Conservation (phyloP, 2,888 invertebrate species). For the Tryphoninae sp. region DNA sequence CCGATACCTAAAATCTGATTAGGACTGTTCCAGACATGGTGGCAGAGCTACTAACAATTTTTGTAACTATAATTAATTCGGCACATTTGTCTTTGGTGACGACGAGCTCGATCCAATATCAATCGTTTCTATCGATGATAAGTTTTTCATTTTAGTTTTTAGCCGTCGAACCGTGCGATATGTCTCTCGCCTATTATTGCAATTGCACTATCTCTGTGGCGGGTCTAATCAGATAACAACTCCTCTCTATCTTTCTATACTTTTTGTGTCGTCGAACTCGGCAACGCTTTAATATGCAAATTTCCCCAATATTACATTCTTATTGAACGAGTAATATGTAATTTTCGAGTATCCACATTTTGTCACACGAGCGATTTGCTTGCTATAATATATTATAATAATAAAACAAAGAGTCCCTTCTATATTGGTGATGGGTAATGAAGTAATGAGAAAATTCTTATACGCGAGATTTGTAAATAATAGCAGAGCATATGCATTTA, state of each 20-base stretch:
- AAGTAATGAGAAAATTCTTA: constrained; percentile 28
- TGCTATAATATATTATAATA: not conserved
- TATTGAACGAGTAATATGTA: too few relatives aligned
- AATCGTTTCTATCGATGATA: constrained; percentile 52
- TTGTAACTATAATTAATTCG: constrained; percentile 36
- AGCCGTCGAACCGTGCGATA: constrained; percentile 39
- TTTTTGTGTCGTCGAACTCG: constrained; percentile 7
- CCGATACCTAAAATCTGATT: constrained; percentile 80
- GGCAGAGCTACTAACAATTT: constrained; percentile 69
- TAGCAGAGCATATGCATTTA: constrained; percentile 20
- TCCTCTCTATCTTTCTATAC: constrained; percentile 67
- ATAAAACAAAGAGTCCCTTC: constrained; percentile 3
- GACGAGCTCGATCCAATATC: constrained; percentile 49
- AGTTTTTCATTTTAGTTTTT: constrained; percentile 32
- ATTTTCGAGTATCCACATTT: not conserved
- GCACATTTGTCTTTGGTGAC: constrained; percentile 19
- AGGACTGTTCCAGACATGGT: constrained; percentile 81
- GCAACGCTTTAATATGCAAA: not conserved
- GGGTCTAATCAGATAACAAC: constrained; percentile 80
- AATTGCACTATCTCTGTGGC: constrained; percentile 74
- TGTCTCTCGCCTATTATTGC: constrained; percentile 59
- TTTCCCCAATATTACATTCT: too few relatives aligned
- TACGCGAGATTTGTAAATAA: constrained; percentile 8
- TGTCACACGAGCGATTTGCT: too few relatives aligned
- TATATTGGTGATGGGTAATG: not conserved